A percentile compares a stretch with the other conserved stretches of the same genome.
These are phyloP conservation scores for Limanda limanda DNA, from an alignment of 2,113 vertebrate species.

Conservation along the genomic window DNA sequence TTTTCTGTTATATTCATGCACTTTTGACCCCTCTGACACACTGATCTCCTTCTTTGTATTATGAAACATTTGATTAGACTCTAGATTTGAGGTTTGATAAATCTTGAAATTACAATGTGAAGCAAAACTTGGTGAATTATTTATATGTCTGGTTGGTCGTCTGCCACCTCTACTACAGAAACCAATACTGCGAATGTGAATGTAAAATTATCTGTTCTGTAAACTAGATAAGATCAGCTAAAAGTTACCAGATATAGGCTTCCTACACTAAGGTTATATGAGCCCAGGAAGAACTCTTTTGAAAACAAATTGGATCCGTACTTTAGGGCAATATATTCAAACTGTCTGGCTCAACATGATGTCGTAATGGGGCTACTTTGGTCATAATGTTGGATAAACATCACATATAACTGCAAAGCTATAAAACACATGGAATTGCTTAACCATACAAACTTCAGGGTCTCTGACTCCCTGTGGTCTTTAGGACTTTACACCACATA, in stretches of 20 bases:
- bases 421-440: not conserved
- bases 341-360: not conserved
- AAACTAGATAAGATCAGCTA: not conserved
- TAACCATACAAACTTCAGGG: not conserved
- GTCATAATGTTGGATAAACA: not conserved
- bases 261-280: not conserved
- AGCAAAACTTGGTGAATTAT: not conserved
- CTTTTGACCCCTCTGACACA: not conserved
- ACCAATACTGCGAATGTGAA: not conserved
- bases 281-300: not conserved
- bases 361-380: not conserved
- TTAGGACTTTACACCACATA: not conserved
- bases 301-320: not conserved
- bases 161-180: not conserved
- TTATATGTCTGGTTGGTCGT: not conserved
- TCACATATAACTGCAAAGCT: not conserved
- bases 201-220: too few relatives aligned
- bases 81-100: not conserved
- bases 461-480: not conserved
- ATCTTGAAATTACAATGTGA: not conserved
- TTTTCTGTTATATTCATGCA: not conserved
- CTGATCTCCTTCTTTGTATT: not conserved
- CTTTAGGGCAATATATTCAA: not conserved
- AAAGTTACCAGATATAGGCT: not conserved
- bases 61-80: not conserved